Percentiles rank a stretch among this genome's conserved stretches.
These are phyloP conservation scores for Amiota communis DNA, from an alignment of 2,888 invertebrate species.

Conservation along the genomic window DNA sequence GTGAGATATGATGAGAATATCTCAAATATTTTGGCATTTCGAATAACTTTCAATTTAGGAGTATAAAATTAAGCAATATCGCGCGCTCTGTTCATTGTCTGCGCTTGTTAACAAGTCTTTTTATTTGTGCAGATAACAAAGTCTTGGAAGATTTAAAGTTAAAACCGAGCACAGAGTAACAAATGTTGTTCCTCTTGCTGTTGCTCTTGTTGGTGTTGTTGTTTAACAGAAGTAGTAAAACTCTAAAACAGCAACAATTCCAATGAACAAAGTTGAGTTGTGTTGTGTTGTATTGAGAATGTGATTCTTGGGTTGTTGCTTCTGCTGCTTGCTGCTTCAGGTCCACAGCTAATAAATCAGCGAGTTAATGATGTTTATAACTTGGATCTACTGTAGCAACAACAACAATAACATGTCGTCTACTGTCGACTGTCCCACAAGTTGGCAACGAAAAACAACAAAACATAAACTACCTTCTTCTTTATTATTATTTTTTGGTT, in stretches of 20 bases:
- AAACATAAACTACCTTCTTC: constrained; percentile 27
- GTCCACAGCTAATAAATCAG: constrained; percentile 73
- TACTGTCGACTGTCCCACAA: constrained; percentile 53
- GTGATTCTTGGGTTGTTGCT: constrained; percentile 33
- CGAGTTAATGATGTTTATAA: constrained; percentile 74
- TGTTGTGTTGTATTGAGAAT: constrained; percentile 23
- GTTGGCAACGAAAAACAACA: constrained; percentile 60
- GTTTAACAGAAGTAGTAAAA: constrained; percentile 25
- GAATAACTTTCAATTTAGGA: no score
- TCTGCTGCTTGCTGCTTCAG: constrained; percentile 53
- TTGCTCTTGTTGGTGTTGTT: constrained; percentile 10
- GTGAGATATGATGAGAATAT: no score
- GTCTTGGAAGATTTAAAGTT: neutral
- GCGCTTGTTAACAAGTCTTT: constrained; percentile 24
- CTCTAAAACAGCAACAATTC: constrained; percentile 46
- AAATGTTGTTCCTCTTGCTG: neutral
- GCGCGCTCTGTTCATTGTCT: neutral
- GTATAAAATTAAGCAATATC: constrained; percentile 12
- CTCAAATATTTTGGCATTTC: no score
- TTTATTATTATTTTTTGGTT: constrained; percentile 1
- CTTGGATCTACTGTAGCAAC: constrained; percentile 41
- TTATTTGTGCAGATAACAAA: neutral
- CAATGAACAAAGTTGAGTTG: constrained; percentile 42
- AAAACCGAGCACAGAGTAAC: constrained; percentile 23
- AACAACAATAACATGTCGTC: constrained; percentile 10